Evolutionary conservation across 1,140 invertebrate genomes (phyloP), one percentile per base, ranked within the genome.

Genomic region (Bradynema listronoti): DNA sequence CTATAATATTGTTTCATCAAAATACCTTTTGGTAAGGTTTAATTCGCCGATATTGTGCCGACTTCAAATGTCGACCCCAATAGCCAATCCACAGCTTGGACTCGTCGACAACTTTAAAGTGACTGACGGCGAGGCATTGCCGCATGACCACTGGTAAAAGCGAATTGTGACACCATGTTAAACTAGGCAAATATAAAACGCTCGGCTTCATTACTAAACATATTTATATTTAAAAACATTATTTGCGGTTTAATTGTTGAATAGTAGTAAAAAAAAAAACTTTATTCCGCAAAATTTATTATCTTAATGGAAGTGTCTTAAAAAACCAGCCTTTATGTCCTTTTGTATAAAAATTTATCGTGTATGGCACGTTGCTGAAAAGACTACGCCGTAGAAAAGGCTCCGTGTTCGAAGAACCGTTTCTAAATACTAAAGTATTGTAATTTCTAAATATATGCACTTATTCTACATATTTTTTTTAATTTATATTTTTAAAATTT

Each of bases 341-440:
- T 78, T 87, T 86, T 0, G 83, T 80, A 22, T 86, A 85, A 80
- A 95, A 95, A 60, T 84, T 85, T 39, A 96, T 83, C 70, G 89
- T 91, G 1, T 91, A 90, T 30, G 90, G 88, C 36, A 92, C 87
- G 73, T 88, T 83, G 0, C 87, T 83, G 80, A 95, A 94, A 0
- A 91, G 61, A 68, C 79, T 81, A 7, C 56, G 47, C 19, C 73
- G 77, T 0, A 83, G 67, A 36, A 80, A 77, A 11, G 81, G 78
- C 45, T 75, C 25, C 24, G 29, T 19, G 30, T 65, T 55, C 16
- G 29, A 24, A 24, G 69, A 69, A 39, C 16, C 5, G 1, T 22
- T 64, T 4, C 68, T 65, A 30, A 34, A n/a, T n/a, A n/a, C n/a
- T n/a, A n/a, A n/a, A n/a, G n/a, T n/a, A n/a, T n/a, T n/a, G n/a